These are phyloP conservation scores for Pollenia angustigena DNA, from an alignment of 2,888 invertebrate genomes.

Conservation along the genomic window DNA sequence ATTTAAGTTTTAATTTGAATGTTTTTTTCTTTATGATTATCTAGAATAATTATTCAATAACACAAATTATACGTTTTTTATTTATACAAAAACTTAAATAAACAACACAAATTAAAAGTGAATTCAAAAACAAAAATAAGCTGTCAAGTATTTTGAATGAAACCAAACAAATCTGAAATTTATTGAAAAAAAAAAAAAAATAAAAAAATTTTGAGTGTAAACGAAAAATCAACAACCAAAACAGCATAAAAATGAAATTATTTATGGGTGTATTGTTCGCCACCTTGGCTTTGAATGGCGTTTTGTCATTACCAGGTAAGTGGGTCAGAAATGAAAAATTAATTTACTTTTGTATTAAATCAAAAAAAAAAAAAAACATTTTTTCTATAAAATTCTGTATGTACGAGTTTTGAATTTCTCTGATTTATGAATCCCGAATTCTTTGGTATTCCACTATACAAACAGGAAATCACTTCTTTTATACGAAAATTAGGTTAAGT, in stretches of 20 bases:
- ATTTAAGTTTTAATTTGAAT: neutral
- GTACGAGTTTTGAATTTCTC: too few relatives aligned
- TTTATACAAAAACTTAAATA: slow-evolving; percentile 2
- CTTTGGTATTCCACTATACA: too few relatives aligned
- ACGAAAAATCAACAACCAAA: slow-evolving; percentile 25
- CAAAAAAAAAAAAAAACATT: too few relatives aligned
- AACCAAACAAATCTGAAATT: slow-evolving; percentile 7
- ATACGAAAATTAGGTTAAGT: slow-evolving; percentile 3
- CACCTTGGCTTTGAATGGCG: slow-evolving; percentile 79
- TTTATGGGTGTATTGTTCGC: slow-evolving; percentile 79
- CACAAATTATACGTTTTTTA: slow-evolving; percentile 27
- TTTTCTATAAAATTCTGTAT: too few relatives aligned
- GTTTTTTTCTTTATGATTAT: slow-evolving; percentile 32
- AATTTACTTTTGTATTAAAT: neutral
- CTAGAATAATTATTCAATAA: slow-evolving; percentile 59
- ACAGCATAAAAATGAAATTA: slow-evolving; percentile 79
- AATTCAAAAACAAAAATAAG: neutral
- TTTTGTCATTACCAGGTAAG: slow-evolving; percentile 82
- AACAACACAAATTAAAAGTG: slow-evolving; percentile 6
- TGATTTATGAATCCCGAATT: too few relatives aligned
- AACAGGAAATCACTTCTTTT: neutral
- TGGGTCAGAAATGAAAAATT: slow-evolving; percentile 69
- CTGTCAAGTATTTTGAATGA: slow-evolving; percentile 1
- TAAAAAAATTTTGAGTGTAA: slow-evolving; percentile 52
- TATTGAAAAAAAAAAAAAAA: slow-evolving; percentile 35